Base-by-base conservation (phyloP, 2,113 vertebrate species). In the Hyla sarda region DNA sequence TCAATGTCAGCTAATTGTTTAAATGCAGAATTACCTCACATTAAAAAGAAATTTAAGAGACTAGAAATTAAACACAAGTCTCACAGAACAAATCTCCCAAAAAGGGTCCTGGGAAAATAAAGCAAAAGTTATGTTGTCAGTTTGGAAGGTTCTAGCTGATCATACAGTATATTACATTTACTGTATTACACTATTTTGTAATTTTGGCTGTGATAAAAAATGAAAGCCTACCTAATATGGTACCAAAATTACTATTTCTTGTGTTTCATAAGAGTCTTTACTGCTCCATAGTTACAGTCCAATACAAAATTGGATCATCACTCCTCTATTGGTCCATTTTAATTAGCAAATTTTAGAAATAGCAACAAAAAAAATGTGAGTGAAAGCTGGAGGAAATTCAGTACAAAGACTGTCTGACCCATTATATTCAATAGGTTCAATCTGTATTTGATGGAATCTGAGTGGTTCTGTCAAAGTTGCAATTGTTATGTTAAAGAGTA, bases 1-100 rank as follows among this genome's bases (percentile, higher is more conserved):
- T 71, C 67, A 71, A 71, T 71, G 34, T 23, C 67, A 71, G n/a
- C 67, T 71, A 71, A 71, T 71, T 71, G 19, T 41, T 41, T 41
- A 37, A 71, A 71, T 69, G 34, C 34, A 71, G 67, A 71, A 37
- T 71, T 71, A 71, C 67, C 32, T 71, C 67, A 32, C 67, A 71
- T 71, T 41, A 71, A 71, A 71, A 41, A 6, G 67, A 41, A 71
- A 71, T 41, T 23, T 71, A 14, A 69, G 65, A 69, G 30, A 11
- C 17, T 41, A 41, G 67, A 41, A 21, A 71, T 32, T 37, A 2
- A 7, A 69, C n/a, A 14, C 9, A 17, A 25, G 23, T 32, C 23
- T 71, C 32, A 21, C 3, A 71, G 19, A 11, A 71, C 37, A 5
- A 23, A 8, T 19, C 30, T 8, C 65, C 65, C 0, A 5, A 13